These are phyloP conservation scores for Hofmannophila pseudospretella DNA, from an alignment of 2,888 invertebrate genomes.

Conservation along the genomic window DNA sequence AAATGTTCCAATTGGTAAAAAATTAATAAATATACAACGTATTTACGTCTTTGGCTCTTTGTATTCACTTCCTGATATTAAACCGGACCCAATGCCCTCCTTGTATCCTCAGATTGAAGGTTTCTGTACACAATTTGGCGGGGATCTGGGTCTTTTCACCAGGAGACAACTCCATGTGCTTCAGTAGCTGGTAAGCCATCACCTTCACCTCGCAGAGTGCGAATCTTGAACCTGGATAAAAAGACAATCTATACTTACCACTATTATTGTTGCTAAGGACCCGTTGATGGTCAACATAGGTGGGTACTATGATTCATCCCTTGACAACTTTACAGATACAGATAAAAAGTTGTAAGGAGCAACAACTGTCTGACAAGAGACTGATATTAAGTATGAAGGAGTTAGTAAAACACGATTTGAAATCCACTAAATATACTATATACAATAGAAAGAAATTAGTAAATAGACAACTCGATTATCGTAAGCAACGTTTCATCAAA, in stretches of 20 bases:
- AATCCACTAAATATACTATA: too few species aligned
- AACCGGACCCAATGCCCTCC: constrained; percentile 47
- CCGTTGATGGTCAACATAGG: background rate
- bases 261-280: background rate
- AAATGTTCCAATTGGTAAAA: too few species aligned
- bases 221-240: constrained; percentile 40
- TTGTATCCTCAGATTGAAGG: constrained; percentile 31
- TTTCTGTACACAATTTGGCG: constrained; percentile 21
- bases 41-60: too few species aligned
- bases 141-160: constrained; percentile 37
- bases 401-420: too few species aligned
- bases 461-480: too few species aligned
- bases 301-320: too few species aligned
- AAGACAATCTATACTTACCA: background rate
- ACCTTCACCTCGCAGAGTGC: constrained; percentile 54
- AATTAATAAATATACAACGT: too few species aligned
- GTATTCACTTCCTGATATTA: constrained; percentile 15
- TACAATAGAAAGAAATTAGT: too few species aligned
- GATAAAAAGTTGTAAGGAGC: background rate
- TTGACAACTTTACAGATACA: too few species aligned
- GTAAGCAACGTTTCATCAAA: background rate
- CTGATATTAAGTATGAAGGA: too few species aligned
- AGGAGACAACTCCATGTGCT: constrained; percentile 36
- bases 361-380: background rate
- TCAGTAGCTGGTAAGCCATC: constrained; percentile 42